Conservation (phyloP, 2,797 vertebrate species). For the Sus cebifrons region DNA sequence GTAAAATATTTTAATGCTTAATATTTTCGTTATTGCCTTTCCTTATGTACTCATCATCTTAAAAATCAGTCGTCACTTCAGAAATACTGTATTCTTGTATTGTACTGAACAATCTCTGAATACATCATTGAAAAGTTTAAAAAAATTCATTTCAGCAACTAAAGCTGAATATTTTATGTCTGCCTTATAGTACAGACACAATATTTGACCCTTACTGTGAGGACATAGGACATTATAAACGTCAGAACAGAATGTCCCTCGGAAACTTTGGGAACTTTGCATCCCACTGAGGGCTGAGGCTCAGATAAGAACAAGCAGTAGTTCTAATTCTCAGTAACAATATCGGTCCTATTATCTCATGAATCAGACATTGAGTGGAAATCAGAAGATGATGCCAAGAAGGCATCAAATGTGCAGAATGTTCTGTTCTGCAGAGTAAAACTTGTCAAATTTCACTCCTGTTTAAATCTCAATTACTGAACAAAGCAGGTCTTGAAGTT, state of each 20-base stretch:
- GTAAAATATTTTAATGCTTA: not conserved
- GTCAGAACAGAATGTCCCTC: not conserved
- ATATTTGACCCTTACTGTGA: not conserved
- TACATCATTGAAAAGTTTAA: not conserved
- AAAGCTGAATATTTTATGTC: not conserved
- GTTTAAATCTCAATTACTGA: constrained; percentile 64
- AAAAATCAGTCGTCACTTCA: not conserved
- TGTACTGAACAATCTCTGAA: not conserved
- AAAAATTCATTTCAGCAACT: not conserved
- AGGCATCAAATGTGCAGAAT: constrained; percentile 60
- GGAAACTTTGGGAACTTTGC: not conserved
- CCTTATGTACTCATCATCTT: not conserved
- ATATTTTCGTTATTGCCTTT: not conserved
- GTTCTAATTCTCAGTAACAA: constrained; percentile 45
- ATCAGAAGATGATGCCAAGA: constrained; percentile 71
- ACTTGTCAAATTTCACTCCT: constrained; percentile 67
- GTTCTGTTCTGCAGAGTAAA: constrained; percentile 17
- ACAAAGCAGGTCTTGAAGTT: constrained; percentile 44
- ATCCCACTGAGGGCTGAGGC: not conserved
- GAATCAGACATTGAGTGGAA: constrained; percentile 66
- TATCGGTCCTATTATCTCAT: constrained; percentile 10
- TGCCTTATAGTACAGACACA: not conserved
- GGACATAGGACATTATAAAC: not conserved
- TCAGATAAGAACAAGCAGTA: not conserved
- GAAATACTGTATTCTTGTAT: not conserved